Evolutionary conservation across 2,888 invertebrate species (phyloP), one percentile per base, ranked within the genome.

Genomic region (Drosophila austrosaltans): DNA sequence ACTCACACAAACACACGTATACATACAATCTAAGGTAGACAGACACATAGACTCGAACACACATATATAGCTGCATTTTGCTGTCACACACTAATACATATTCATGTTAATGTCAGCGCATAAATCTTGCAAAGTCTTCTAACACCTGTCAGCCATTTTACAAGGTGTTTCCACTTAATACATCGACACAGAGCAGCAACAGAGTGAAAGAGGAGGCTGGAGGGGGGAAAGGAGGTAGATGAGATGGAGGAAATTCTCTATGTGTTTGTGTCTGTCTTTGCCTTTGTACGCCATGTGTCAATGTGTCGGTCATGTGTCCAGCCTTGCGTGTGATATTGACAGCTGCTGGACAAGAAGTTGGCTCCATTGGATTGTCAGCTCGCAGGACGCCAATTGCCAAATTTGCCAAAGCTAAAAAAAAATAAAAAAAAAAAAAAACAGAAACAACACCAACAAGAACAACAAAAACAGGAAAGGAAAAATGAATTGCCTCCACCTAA

Each of bases 71-170:
- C 73, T 75, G 83, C 78, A 87, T 69, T 61, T 73, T 56, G 71
- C 76, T 75, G 76, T 70, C 57, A 57, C 79, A 79, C 79, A 81
- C 78, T 75, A 78, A 87, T 86, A 85, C 82, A 85, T 87, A 87
- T 85, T 85, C 88, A 85, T 85, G 85, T 87, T 85, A 85, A 85
- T 85, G 85, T 87, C 85, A 83, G 85, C 85, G 83, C 88, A 85
- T 85, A 85, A 87, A 85, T 85, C 85, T 85, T 85, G 88, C 88
- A 85, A 85, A 85, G 85, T 85, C 85, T 85, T 85, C 85, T 87
- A 85, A 85, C 85, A 85, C 85, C 85, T 85, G 85, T 85, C 85
- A 85, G 85, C 85, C 85, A 86, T 85, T 85, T 85, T 85, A 85
- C 85, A 85, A 85, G 85, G 85, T 85, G 85, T 85, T 85, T 85